Evolutionary conservation across 2,797 vertebrate genomes (phyloP).

Genomic region (Sebastes alutus): DNA sequence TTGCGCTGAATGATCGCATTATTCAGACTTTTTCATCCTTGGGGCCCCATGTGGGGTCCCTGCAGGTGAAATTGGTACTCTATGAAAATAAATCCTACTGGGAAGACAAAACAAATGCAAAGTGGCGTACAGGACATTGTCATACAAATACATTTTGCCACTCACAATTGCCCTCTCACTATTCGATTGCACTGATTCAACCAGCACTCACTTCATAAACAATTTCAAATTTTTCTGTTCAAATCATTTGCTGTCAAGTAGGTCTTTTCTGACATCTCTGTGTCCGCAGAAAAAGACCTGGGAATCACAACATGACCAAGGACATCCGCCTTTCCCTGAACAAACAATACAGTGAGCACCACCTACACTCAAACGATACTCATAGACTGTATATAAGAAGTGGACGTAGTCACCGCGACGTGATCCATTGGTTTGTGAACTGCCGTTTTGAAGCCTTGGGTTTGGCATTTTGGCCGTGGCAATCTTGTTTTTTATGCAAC

Average conservation of each 20-base stretch:
- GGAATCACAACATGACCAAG: background rate
- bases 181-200: background rate
- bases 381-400: too few species aligned
- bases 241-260: background rate
- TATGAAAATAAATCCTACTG: conserved; percentile 4
- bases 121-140: background rate
- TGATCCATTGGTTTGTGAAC: too few species aligned
- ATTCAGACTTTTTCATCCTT: conserved; percentile 18
- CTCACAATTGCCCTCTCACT: background rate
- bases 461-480: too few species aligned
- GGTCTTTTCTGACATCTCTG: background rate
- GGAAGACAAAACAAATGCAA: conserved; percentile 12
- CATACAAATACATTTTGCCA: background rate
- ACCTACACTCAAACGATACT: background rate
- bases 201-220: background rate
- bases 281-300: background rate
- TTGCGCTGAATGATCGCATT: conserved; percentile 47
- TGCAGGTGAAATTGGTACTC: conserved; percentile 27
- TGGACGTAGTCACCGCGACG: too few species aligned
- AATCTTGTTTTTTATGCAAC: too few species aligned
- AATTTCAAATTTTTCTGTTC: background rate
- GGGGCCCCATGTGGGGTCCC: conserved; percentile 18
- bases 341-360: background rate
- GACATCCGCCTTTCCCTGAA: background rate
- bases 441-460: too few species aligned